Conservation (phyloP, 2,113 vertebrate genomes). For the Xenus cinereus region DNA sequence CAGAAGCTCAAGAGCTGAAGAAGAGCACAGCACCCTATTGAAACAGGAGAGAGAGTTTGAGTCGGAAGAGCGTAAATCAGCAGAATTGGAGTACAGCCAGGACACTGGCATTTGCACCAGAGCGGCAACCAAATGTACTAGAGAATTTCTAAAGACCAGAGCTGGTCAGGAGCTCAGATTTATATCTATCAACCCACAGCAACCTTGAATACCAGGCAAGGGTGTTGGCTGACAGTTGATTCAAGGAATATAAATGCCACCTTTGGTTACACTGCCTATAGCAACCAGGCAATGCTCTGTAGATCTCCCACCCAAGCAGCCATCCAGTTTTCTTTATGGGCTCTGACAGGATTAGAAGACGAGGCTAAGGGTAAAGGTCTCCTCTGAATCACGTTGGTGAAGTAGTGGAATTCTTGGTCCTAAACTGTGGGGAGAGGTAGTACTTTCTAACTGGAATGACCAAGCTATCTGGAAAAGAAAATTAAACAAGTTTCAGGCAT, state of each 20-base stretch:
- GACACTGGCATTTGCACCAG: not conserved
- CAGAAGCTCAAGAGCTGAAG: not conserved
- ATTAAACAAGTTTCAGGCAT: not conserved
- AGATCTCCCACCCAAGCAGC: constrained; percentile 25
- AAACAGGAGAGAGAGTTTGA: not conserved
- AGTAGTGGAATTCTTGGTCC: not conserved
- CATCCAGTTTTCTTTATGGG: not conserved
- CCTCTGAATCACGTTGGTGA: not conserved
- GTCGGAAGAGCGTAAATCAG: not conserved
- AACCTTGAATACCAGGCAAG: constrained; percentile 52
- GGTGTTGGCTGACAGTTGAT: constrained; percentile 47
- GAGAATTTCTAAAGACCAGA: constrained; percentile 39
- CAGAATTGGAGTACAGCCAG: not conserved
- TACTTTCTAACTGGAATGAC: not conserved
- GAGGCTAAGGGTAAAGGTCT: not conserved
- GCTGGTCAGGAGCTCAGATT: constrained; percentile 54
- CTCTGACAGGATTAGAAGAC: not conserved
- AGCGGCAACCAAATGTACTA: not conserved
- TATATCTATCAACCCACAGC: constrained; percentile 47
- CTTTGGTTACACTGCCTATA: constrained; percentile 43
- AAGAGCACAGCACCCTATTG: not conserved
- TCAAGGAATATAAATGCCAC: constrained; percentile 46
- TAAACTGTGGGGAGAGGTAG: not conserved
- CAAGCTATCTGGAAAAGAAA: not conserved
- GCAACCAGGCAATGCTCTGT: not conserved